phyloP scores from a whole-genome alignment of 1,140 invertebrate species.

The Globodera rostochiensis region DNA sequence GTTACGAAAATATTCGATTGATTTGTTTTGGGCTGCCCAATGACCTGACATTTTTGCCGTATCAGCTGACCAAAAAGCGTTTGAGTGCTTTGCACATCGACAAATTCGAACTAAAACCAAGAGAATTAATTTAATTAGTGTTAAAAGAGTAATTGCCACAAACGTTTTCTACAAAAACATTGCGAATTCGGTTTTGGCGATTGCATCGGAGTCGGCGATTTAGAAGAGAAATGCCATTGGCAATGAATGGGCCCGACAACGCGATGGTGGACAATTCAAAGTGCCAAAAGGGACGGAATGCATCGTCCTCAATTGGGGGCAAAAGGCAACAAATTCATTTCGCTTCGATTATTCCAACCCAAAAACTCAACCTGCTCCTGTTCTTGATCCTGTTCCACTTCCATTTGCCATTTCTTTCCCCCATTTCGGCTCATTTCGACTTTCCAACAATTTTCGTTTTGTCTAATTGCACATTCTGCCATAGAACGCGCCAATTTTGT shows the following conservation, averaged over 20 bases:
- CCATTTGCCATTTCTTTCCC: not conserved
- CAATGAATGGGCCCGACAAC: not conserved
- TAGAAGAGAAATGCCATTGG: not conserved
- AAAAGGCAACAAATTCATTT: not conserved
- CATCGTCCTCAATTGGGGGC: not conserved
- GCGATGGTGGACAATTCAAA: not conserved
- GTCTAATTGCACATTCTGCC: not conserved
- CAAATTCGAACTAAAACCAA: not conserved
- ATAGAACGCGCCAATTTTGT: not conserved
- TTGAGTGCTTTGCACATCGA: not conserved
- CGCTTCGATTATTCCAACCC: not conserved
- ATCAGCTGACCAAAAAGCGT: not conserved
- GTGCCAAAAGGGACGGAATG: not conserved
- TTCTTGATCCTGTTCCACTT: not conserved
- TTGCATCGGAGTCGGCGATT: not conserved
- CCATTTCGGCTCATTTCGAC: not conserved
- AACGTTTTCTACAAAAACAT: not conserved
- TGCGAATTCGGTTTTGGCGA: not conserved
- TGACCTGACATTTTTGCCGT: slow-evolving; percentile 10
- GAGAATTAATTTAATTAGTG: not conserved
- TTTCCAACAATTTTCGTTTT: not conserved
- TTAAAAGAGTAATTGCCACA: not conserved
- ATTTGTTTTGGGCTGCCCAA: not conserved
- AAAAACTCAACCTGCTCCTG: not conserved
- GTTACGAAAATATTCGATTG: not conserved